Evolutionary conservation across 2,797 vertebrate genomes (phyloP).

Genomic region (Sebastes kiyomatsui): DNA sequence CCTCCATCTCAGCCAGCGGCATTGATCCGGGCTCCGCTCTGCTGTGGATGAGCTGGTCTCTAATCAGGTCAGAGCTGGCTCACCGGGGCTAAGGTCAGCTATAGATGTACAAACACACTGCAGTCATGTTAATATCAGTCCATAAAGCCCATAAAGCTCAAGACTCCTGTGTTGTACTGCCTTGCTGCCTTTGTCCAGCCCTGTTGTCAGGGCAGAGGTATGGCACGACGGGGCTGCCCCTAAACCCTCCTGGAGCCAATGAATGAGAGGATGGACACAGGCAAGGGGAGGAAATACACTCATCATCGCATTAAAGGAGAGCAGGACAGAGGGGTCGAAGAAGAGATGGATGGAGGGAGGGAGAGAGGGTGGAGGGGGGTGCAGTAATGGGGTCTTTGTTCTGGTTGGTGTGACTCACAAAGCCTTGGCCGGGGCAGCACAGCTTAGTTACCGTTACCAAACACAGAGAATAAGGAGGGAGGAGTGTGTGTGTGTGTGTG

Average conservation of each 20-base stretch:
- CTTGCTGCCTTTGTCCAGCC: conserved; percentile 62
- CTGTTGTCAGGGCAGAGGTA: conserved; percentile 78
- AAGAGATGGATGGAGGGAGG: conserved; percentile 37
- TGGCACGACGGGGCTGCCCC: conserved; percentile 58
- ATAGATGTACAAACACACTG: conserved; percentile 16
- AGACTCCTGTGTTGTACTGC: conserved; percentile 50
- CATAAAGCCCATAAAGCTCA: conserved; percentile 54
- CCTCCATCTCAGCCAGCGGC: conserved; percentile 18
- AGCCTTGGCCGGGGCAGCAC: conserved; percentile 44
- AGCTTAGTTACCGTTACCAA: conserved; percentile 77
- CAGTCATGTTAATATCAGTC: conserved; percentile 63
- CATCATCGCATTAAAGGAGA: conserved; percentile 67
- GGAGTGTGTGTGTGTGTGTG: conserved; percentile 7
- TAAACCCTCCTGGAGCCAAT: conserved; percentile 62
- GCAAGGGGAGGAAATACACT: conserved; percentile 73
- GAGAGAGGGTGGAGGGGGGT: background rate
- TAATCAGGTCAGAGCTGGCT: conserved; percentile 35
- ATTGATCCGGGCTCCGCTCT: conserved; percentile 38
- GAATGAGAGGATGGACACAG: conserved; percentile 70
- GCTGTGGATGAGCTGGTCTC: background rate
- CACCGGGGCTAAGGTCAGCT: conserved; percentile 22
- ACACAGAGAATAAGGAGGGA: conserved; percentile 50
- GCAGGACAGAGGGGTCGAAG: conserved; percentile 42
- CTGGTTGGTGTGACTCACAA: conserved; percentile 75
- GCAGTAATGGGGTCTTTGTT: conserved; percentile 79